Conservation (phyloP, 2,888 invertebrate genomes). For the Mongoloraphidia duomilia region DNA sequence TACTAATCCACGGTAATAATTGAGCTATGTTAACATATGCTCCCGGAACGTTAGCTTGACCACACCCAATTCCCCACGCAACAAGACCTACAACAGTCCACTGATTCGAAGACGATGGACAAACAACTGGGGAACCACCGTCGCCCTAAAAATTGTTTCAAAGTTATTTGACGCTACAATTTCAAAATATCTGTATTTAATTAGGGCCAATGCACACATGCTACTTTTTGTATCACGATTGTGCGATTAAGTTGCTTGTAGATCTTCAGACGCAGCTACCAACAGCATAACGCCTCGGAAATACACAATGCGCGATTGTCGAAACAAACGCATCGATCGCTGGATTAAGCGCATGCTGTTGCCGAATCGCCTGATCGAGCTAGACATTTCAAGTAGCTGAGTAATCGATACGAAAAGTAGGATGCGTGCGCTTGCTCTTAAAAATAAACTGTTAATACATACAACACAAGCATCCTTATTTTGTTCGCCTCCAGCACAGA, state of each 20-base stretch:
- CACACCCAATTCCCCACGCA: conserved; percentile 1
- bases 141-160: not conserved
- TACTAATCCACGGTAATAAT: conserved; percentile 1
- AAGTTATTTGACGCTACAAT: not conserved
- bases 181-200: too few species aligned
- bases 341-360: too few species aligned
- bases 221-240: too few species aligned
- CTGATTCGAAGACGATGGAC: not conserved
- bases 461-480: conserved; percentile 32
- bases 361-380: not conserved
- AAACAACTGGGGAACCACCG: conserved; percentile 3
- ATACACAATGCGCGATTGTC: too few species aligned
- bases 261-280: too few species aligned
- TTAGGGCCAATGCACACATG: too few species aligned
- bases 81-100: conserved; percentile 3
- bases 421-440: too few species aligned
- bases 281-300: too few species aligned
- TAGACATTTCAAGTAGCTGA: not conserved
- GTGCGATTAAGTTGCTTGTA: too few species aligned
- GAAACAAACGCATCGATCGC: too few species aligned
- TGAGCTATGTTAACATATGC: conserved; percentile 2
- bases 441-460: conserved; percentile 9
- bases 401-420: not conserved
- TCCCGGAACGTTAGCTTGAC: conserved; percentile 1
- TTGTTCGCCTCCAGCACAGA: conserved; percentile 18